These are phyloP conservation scores for Trachymyrmex septentrionalis DNA, from an alignment of 1,140 invertebrate species.

Conservation along the genomic window DNA sequence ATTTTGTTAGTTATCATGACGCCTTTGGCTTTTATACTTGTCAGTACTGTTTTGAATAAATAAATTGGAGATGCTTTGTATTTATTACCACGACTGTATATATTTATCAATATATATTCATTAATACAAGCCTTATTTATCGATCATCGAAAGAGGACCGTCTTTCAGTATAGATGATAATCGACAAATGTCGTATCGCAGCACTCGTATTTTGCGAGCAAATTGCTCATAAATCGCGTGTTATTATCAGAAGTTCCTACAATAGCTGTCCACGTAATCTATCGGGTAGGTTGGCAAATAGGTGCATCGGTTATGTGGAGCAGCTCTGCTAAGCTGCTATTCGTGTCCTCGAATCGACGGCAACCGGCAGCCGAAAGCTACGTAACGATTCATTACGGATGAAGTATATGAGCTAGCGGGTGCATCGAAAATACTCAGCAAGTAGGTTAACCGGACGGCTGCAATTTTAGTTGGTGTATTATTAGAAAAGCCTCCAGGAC, in stretches of 20 bases:
- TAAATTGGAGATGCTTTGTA: no score
- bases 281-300: conserved; percentile 36
- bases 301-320: conserved; percentile 20
- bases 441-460: conserved; percentile 38
- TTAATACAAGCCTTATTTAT: not conserved
- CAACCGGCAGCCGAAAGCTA: conserved; percentile 23
- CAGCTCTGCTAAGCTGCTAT: not conserved
- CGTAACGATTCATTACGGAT: conserved; percentile 33
- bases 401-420: conserved; percentile 26
- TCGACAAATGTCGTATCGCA: conserved; percentile 32
- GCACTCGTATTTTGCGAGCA: conserved; percentile 46
- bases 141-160: not conserved
- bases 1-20: no score
- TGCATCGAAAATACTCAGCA: conserved; percentile 47
- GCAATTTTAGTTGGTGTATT: conserved; percentile 63
- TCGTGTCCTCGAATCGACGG: conserved; percentile 44
- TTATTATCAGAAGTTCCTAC: conserved; percentile 54
- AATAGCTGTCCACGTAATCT: conserved; percentile 33
- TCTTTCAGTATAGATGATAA: conserved; percentile 25
- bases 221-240: conserved; percentile 40
- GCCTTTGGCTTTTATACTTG: no score
- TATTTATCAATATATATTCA: not conserved
- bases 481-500: conserved; percentile 53
- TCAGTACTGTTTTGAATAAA: no score
- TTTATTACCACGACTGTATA: no score